Evolutionary conservation across 1,140 invertebrate genomes (phyloP).

Genomic region (Tyrophagus putrescentiae): DNA sequence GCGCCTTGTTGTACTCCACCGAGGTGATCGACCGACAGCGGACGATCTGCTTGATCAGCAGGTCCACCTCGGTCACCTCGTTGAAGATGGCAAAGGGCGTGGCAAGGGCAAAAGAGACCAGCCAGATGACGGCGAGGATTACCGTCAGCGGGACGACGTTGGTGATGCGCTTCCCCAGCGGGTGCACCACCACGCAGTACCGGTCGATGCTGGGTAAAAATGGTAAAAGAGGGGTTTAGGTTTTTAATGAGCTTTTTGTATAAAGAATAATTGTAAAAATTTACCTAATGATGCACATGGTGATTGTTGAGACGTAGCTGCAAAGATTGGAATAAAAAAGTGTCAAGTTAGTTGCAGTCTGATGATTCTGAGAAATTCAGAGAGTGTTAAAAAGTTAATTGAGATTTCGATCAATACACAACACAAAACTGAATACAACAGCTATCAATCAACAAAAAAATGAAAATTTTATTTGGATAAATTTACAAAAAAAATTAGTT

Average conservation of each 20-base stretch:
- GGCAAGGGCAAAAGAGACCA: conserved; percentile 65
- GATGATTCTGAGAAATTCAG: too few relatives aligned
- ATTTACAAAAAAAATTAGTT: too few relatives aligned
- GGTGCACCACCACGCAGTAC: conserved; percentile 38
- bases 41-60: background rate
- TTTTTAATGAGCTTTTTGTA: too few relatives aligned
- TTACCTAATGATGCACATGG: conserved; percentile 12
- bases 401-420: too few relatives aligned
- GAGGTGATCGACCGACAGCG: conserved; percentile 5
- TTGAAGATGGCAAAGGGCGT: conserved; percentile 75
- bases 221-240: too few relatives aligned
- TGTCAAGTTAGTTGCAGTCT: too few relatives aligned
- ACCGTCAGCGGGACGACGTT: conserved; percentile 2
- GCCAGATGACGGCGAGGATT: conserved; percentile 74
- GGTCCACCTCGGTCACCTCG: conserved; percentile 22
- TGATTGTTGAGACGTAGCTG: conserved; percentile 1
- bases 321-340: background rate
- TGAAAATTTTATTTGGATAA: too few relatives aligned
- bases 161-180: conserved; percentile 35
- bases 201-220: conserved; percentile 37
- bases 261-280: too few relatives aligned
- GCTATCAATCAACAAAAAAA: too few relatives aligned
- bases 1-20: background rate
- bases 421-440: too few relatives aligned
- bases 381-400: too few relatives aligned